Evolutionary conservation across 2,797 vertebrate species (phyloP).

Genomic region (Malacoctenus gilli): DNA sequence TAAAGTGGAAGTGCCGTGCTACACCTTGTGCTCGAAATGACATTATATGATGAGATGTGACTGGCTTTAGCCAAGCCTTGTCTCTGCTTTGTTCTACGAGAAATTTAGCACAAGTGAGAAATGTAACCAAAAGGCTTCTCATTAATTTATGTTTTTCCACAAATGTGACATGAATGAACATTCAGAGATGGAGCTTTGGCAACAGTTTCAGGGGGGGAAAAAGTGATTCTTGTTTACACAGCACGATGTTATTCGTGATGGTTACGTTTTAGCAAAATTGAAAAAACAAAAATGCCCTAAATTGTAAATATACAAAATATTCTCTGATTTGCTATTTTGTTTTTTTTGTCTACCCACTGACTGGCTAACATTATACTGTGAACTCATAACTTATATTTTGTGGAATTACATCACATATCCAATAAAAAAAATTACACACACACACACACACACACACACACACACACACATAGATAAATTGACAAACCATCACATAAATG

Average conservation of each 20-base stretch:
- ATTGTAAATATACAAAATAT: slow-evolving; percentile 18
- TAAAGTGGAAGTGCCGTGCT: slow-evolving; percentile 34
- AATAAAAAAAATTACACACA: too few species aligned
- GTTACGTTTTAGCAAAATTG: slow-evolving; percentile 29
- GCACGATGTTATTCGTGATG: slow-evolving; percentile 10
- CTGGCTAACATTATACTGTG: not conserved
- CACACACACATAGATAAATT: too few species aligned
- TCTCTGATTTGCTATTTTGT: slow-evolving; percentile 7
- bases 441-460: too few species aligned
- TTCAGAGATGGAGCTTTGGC: slow-evolving; percentile 55
- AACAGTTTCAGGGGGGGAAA: slow-evolving; percentile 47
- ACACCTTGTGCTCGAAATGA: slow-evolving; percentile 44
- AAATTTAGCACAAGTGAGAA: slow-evolving; percentile 49
- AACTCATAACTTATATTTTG: slow-evolving; percentile 12
- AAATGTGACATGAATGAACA: slow-evolving; percentile 69
- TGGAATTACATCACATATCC: too few species aligned
- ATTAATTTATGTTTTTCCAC: slow-evolving; percentile 78
- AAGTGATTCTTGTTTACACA: slow-evolving; percentile 21
- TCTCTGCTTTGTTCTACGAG: slow-evolving; percentile 70
- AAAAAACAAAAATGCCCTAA: slow-evolving; percentile 15
- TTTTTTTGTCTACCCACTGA: too few species aligned
- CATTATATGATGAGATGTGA: slow-evolving; percentile 49
- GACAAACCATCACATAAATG: slow-evolving; percentile 1
- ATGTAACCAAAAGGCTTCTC: slow-evolving; percentile 55
- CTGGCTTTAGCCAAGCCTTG: slow-evolving; percentile 59